Evolutionary conservation across 2,797 vertebrate species (phyloP), one percentile per base, ranked within the genome.

Genomic region (Malacoraja senta): DNA sequence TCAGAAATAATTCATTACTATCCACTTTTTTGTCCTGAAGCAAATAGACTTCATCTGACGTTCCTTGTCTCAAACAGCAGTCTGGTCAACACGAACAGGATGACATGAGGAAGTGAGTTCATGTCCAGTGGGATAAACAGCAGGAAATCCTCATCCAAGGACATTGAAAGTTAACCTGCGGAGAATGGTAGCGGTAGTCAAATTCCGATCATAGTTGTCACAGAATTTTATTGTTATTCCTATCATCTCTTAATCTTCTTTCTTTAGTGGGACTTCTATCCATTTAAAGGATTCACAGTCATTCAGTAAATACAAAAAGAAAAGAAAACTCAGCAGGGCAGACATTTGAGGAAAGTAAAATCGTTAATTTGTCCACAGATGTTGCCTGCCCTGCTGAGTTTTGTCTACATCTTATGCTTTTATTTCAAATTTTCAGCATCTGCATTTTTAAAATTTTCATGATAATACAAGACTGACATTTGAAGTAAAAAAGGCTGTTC

Each of bases 131-230:
- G 72, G 71, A 58, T 92, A 92, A 91, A 76, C 71, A 92, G 90
- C 90, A 92, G 90, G 90, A 92, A 92, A 92, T 92, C 90, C 90
- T 76, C 44, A 24, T 92, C 38, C 71, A 74, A 44, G 90, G 53
- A 72, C 71, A 91, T 29, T 91, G 38, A 53, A 76, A 17, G 24
- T 92, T 92, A 92, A 92, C 71, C 38, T 44, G 53, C 53, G 68
- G 32, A n/a, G 71, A 1, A 91, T 91, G 68, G 68, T 6, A 61
- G 26, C 26, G 26, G 26, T 86, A 61, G 26, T 17, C 29, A 63
- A n/a, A 86, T 29, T 61, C 12, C 61, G 3, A n/a, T 15, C 44
- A 10, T 12, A 0, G 17, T n/a, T 63, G 58, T 63, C 83, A 63
- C 29, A 86, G 58, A n/a, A 6, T 84, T 84, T n/a, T 3, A n/a